phyloP scores from a whole-genome alignment of 2,797 vertebrate species.

The Carduelis carduelis region DNA sequence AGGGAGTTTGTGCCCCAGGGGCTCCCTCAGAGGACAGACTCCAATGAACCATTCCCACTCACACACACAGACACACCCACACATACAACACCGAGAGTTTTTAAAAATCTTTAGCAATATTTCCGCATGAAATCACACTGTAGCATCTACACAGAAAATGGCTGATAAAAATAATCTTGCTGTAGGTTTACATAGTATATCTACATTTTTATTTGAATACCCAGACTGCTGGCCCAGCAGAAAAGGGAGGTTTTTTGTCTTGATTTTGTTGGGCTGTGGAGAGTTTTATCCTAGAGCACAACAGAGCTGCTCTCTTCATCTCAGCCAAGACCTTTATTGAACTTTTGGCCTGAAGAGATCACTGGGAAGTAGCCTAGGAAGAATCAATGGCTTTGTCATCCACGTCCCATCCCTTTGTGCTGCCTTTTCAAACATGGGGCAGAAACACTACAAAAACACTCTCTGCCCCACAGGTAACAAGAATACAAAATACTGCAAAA shows the following conservation, averaged over 20 bases:
- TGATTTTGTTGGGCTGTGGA: background rate
- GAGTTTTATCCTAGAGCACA: background rate
- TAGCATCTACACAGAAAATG: conserved; percentile 54
- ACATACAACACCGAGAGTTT: conserved; percentile 24
- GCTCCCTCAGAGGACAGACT: conserved; percentile 3
- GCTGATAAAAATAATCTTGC: conserved; percentile 58
- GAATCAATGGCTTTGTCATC: conserved; percentile 36
- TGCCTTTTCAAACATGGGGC: background rate
- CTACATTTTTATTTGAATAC: conserved; percentile 48
- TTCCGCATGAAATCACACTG: conserved; percentile 59
- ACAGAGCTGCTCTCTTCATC: background rate
- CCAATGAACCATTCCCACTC: conserved; percentile 2
- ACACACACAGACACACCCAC: background rate
- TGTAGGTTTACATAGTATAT: conserved; percentile 50
- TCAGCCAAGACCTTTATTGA: background rate
- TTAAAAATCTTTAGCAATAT: conserved; percentile 48
- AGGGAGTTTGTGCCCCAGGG: conserved; percentile 15
- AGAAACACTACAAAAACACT: background rate
- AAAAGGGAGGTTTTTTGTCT: background rate
- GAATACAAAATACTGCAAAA: conserved; percentile 21
- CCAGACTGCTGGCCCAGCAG: conserved; percentile 27
- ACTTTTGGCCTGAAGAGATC: conserved; percentile 11
- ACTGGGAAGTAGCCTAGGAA: conserved; percentile 20
- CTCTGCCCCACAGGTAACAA: background rate
- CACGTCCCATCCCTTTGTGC: conserved; percentile 1